Evolutionary conservation across 2,113 vertebrate genomes (phyloP), one percentile per base, ranked within the genome.

Genomic region (Serinus canaria): DNA sequence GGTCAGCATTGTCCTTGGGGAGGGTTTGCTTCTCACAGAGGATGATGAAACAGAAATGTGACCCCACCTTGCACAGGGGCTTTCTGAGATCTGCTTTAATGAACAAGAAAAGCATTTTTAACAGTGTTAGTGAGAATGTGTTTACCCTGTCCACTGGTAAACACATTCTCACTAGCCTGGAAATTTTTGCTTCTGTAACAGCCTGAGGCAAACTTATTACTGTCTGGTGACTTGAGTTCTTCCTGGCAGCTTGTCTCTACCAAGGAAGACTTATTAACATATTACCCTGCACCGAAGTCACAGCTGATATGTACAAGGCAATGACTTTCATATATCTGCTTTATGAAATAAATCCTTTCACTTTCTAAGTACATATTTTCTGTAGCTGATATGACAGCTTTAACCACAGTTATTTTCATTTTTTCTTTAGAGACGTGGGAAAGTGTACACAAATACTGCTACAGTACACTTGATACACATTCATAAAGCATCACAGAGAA

Each of bases 321-420:
- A 72, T 53, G 37, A 44, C 41, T 90, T 83, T 81, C 27, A 89
- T 20, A 58, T 70, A 89, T 28, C 43, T 94, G 30, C 39, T 76
- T 92, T 75, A 83, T 60, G 44, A 91, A 94, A 81, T 46, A 79
- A 66, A 85, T 73, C 35, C 22, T 92, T 96, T 89, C 35, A 55
- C 62, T 91, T 94, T 85, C 66, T 79, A 68, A 82, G 49, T 62
- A 47, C 30, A 19, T 82, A 62, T 91, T 89, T 92, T 92, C 74
- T 84, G 55, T 58, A 79, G 44, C 31, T 89, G 44, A 64, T 91
- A 62, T 91, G 73, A 94, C 46, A 82, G 62, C 8, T 79, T 78
- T 76, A 95, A 91, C 53, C 46, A 81, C 59, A 94, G 89, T 68
- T 75, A 91, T 92, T 92, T 93, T 92, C 50, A 25, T 84, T 97